These are phyloP conservation scores for Xestia xanthographa DNA, from an alignment of 2,888 invertebrate genomes.

Conservation along the genomic window DNA sequence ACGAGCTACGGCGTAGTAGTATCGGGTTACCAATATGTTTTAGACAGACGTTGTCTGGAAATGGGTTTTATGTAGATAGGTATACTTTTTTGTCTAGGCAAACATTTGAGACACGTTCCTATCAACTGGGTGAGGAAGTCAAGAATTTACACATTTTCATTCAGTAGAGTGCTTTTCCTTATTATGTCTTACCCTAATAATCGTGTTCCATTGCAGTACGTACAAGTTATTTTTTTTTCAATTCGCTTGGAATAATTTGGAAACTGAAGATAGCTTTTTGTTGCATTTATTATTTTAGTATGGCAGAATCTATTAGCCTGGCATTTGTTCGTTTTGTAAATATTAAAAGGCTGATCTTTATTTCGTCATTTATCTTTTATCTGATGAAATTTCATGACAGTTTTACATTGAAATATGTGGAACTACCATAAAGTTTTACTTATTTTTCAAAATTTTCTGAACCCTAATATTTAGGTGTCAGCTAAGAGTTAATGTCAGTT, in stretches of 20 bases:
- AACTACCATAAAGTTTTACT: not conserved
- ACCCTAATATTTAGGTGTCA: not conserved
- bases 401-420: not conserved
- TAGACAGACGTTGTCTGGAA: constrained; percentile 1
- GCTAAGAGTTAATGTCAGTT: not conserved
- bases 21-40: constrained; percentile 29
- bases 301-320: not conserved
- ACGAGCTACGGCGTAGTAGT: constrained; percentile 42
- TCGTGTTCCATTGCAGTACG: not conserved
- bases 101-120: not conserved
- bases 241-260: not conserved
- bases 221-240: not conserved
- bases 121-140: not conserved
- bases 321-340: too few species aligned
- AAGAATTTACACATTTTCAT: not conserved
- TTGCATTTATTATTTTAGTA: not conserved
- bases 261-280: not conserved
- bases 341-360: too few species aligned
- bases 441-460: not conserved
- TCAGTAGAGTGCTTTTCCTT: not conserved
- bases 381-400: too few species aligned
- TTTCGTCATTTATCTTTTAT: too few species aligned
- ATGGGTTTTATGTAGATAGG: not conserved
- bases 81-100: not conserved
- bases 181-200: not conserved